Conservation (phyloP, 2,113 vertebrate genomes). For the Monarcha castaneiventris region DNA sequence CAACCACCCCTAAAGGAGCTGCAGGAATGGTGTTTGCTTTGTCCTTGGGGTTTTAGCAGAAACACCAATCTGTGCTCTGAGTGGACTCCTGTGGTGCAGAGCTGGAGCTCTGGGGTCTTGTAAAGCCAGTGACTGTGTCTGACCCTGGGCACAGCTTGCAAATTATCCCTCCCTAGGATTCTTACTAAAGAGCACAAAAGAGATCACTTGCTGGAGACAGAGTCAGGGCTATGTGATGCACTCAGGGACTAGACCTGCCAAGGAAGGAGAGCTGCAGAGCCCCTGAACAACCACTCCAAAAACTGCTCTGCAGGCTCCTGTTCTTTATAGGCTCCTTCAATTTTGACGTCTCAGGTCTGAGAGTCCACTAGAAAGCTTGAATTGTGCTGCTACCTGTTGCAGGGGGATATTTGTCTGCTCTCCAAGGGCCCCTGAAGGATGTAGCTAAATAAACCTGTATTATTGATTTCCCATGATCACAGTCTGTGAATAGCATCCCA, state of each 20-base stretch:
- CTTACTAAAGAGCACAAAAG: neutral
- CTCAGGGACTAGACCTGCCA: neutral
- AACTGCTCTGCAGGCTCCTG: neutral
- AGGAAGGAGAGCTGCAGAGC: neutral
- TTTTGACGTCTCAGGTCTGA: neutral
- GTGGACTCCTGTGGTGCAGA: neutral
- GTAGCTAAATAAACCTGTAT: neutral
- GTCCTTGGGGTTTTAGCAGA: neutral
- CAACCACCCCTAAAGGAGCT: neutral
- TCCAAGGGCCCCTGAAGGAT: neutral
- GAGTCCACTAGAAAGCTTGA: neutral
- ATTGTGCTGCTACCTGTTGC: neutral
- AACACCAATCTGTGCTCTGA: neutral
- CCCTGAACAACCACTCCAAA: neutral
- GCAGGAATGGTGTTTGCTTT: neutral
- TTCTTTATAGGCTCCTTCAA: neutral
- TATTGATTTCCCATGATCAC: constrained; percentile 6
- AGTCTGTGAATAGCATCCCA: neutral
- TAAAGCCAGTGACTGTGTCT: neutral
- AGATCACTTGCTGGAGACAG: rapidly evolving
- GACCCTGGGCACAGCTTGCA: neutral
- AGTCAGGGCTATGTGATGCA: rapidly evolving
- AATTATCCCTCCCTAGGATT: neutral
- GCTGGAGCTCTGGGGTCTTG: neutral
- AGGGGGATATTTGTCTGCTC: neutral